Evolutionary conservation across 2,797 vertebrate species (phyloP).

Genomic region (Cossypha polioptera): DNA sequence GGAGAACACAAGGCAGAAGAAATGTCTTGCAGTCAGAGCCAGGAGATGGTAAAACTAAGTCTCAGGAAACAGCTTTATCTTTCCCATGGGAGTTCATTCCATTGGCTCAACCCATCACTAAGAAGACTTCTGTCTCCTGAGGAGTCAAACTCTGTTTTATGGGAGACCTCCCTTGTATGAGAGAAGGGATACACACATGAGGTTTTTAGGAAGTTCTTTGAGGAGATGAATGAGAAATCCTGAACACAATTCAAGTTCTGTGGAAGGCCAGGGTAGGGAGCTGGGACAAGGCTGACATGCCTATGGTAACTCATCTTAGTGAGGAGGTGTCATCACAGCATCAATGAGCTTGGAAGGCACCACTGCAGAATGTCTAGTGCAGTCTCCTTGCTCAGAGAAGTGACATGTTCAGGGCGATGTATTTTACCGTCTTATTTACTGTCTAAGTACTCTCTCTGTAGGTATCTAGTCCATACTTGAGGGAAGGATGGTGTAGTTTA

Average conservation of each 20-base stretch:
- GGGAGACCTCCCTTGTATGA: not conserved
- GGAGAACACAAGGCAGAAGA: not conserved
- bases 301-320: not conserved
- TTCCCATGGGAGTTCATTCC: not conserved
- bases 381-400: not conserved
- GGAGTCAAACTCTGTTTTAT: not conserved
- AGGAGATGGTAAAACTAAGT: not conserved
- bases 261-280: not conserved
- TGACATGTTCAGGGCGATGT: not conserved
- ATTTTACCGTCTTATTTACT: not conserved
- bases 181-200: not conserved
- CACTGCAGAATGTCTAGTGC: not conserved
- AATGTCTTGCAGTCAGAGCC: not conserved
- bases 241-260: not conserved
- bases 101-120: not conserved
- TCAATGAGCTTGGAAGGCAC: not conserved
- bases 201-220: not conserved
- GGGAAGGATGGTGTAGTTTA: not conserved
- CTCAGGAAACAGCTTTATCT: not conserved
- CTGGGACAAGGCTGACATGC: not conserved
- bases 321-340: not conserved
- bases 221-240: not conserved
- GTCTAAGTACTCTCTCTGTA: not conserved
- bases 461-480: not conserved
- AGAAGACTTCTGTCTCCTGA: not conserved